Percentiles rank a stretch among this genome's conserved stretches.
phyloP scores from a whole-genome alignment of 1,140 invertebrate genomes.

The Pemphigus obesinymphae region DNA sequence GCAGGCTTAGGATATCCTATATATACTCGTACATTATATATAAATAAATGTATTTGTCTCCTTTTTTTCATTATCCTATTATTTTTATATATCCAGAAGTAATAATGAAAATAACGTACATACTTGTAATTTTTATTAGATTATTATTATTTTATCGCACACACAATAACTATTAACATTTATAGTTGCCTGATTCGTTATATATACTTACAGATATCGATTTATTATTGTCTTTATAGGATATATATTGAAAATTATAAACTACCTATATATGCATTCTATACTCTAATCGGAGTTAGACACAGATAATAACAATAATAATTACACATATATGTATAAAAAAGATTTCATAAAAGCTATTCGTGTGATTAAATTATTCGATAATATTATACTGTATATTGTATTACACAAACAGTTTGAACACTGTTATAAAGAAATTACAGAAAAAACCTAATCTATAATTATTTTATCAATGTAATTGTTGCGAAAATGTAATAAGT shows the following conservation, averaged over 20 bases:
- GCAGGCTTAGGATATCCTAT: neutral
- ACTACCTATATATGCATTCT: neutral
- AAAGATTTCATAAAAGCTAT: neutral
- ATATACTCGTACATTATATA: neutral
- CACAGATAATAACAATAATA: neutral
- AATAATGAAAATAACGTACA: too few species aligned
- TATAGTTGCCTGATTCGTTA: neutral
- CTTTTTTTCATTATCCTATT: neutral
- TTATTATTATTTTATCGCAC: neutral
- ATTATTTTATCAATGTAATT: conserved; percentile 8
- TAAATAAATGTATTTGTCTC: too few species aligned
- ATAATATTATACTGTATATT: neutral
- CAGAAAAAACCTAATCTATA: neutral
- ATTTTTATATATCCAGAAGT: neutral
- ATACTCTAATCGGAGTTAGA: neutral
- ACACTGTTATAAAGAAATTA: neutral
- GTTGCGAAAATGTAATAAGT: too few species aligned
- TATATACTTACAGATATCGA: neutral
- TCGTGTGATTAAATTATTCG: neutral
- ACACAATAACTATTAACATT: neutral
- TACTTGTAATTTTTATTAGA: neutral
- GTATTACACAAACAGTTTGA: neutral
- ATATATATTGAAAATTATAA: neutral
- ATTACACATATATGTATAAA: too few species aligned
- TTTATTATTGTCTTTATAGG: neutral